Base-by-base conservation (phyloP, 2,113 vertebrate genomes). In the Puffinus mauretanicus region DNA sequence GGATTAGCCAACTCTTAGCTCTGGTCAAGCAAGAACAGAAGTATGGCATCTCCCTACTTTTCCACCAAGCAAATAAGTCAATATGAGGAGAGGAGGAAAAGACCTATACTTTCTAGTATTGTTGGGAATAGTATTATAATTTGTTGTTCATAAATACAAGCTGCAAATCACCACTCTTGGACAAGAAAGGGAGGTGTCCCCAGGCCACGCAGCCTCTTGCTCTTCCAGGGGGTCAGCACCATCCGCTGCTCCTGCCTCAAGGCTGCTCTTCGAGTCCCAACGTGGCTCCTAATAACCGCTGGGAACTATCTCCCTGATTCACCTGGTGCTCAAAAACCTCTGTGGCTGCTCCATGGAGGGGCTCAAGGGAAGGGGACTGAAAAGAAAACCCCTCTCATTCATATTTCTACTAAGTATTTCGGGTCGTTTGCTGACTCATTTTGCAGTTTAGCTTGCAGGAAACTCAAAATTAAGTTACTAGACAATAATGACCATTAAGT, bases 401-500 rank as follows among this genome's bases (percentile, higher is more conserved):
- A 2, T 10, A 90, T 89, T 90, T 94, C 66, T 75, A 16, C 54
- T 21, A 70, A 91, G 47, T 27, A 77, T 86, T 94, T 70, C 2
- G 61, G 61, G 54, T 72, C 15, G 2, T 94, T 96, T 95, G 96
- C 95, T 97, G 97, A 97, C 85, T 98, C 96, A 97, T 91, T 86
- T 86, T 16, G 62, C 77, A 54, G 84, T 78, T 88, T 77, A 71
- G 80, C 88, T 96, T 83, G 69, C 79, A 89, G 82, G 84, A 75
- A 76, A 95, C 93, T 97, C 82, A 47, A 95, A 97, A 95, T 95
- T 91, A 96, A 96, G 91, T 96, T 96, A 96, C 91, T 92, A 32
- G 81, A 96, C 95, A 96, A 90, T 94, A 97, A 93, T 98, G 98
- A 97, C 97, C 97, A 97, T 94, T 92, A 98, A 98, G 92, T 91